Evolutionary conservation across 2,888 invertebrate genomes (phyloP), one percentile per base, ranked within the genome.

Genomic region (Abrostola tripartita): DNA sequence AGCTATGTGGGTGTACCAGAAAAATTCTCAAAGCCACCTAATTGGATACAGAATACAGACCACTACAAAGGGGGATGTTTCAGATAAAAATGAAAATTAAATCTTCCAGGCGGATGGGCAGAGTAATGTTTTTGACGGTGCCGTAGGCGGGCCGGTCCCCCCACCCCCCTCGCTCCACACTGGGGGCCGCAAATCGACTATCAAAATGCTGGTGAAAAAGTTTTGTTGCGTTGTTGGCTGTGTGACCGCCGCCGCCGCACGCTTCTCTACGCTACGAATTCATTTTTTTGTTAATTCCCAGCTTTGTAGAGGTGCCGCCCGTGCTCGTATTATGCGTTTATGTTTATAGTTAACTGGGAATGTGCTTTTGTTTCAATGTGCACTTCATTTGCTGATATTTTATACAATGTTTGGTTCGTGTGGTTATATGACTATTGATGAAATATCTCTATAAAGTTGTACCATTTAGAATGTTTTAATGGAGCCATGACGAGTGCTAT

Each of bases 81-180:
- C 91, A 94, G 94, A 95, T 95, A 95, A 95, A 95, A 95, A 95
- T 95, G 95, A 95, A 95, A 95, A 95, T 95, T 94, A 95, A 95
- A 94, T 95, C 95, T 95, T 95, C 95, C 95, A 88, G 86, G 85
- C 90, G 95, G 94, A 94, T 93, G 93, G 87, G 90, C 92, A 92
- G 91, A 92, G 93, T 94, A 94, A 94, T 94, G 95, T 94, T 94
- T 94, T 92, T 94, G 95, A 94, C 94, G 94, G 93, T 91, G 88
- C 87, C 87, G 88, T 87, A 87, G 91, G 88, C 90, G 85, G 84
- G 81, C 68, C 66, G 51, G 52, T 41, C 62, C 78, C 66, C 61
- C 65, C 70, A 79, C 82, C 79, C 52, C 52, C 41, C 56, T 60
- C 65, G 65, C 74, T 69, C 60, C 44, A 64, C 63, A 65, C 87